phyloP scores from a whole-genome alignment of 2,888 invertebrate species.

The Acronicta leporina region DNA sequence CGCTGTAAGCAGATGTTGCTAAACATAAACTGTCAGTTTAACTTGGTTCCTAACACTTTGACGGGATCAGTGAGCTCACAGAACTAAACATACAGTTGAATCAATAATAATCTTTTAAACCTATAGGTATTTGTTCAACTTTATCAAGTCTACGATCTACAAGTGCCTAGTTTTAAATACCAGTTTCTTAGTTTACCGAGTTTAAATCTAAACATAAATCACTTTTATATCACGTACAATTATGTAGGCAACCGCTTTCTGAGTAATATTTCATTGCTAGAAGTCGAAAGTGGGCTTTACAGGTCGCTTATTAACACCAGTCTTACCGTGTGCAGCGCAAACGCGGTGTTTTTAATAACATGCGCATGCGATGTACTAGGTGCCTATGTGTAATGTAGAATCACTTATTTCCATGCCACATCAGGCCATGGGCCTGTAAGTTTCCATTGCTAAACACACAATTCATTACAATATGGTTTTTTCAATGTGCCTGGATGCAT shows the following conservation, averaged over 20 bases:
- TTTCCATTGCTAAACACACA: background rate
- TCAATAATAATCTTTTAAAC: slow-evolving; percentile 34
- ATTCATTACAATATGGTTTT: no score
- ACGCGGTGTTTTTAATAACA: slow-evolving; percentile 18
- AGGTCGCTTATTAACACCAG: slow-evolving; percentile 27
- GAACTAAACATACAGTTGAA: background rate
- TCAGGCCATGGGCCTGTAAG: background rate
- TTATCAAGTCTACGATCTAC: slow-evolving; percentile 49
- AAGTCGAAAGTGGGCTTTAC: slow-evolving; percentile 54
- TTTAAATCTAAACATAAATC: slow-evolving; percentile 64
- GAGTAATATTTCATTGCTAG: slow-evolving; percentile 60
- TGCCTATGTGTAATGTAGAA: slow-evolving; percentile 25
- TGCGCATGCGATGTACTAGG: slow-evolving; percentile 3
- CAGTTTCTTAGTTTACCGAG: slow-evolving; percentile 52
- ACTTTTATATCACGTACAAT: slow-evolving; percentile 61
- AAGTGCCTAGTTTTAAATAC: slow-evolving; percentile 54
- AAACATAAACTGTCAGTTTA: background rate
- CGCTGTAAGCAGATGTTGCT: no score
- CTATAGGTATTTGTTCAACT: slow-evolving; percentile 38
- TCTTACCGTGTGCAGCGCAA: slow-evolving; percentile 8
- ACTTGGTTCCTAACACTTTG: slow-evolving; percentile 7
- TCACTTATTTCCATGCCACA: slow-evolving; percentile 39
- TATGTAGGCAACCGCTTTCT: slow-evolving; percentile 56
- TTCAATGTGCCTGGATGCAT: background rate
- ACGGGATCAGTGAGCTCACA: slow-evolving; percentile 3